Evolutionary conservation across 2,113 vertebrate genomes (phyloP), one percentile per base, ranked within the genome.

Genomic region (Oriolus oriolus): DNA sequence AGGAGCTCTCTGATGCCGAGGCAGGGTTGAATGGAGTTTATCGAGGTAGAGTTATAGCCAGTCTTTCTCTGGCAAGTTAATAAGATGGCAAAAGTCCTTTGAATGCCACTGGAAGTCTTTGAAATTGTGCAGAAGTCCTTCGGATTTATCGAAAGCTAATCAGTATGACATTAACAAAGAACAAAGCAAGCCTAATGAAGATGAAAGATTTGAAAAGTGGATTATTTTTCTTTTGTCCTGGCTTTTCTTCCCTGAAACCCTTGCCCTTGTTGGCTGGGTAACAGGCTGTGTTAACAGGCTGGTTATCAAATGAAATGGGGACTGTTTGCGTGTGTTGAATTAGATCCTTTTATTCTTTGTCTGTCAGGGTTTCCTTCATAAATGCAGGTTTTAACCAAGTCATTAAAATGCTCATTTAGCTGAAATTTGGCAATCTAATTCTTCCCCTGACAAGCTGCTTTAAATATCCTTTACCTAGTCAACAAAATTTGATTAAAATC

Each of bases 111-210:
- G 56, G 39, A 49, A 84, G 82, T 60, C 82, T 94, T 93, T 95
- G 92, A 96, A 95, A 91, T 52, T 35, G 76, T 89, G 76, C 88
- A 82, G 24, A 95, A 97, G 54, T 92, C 63, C 54, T 94, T 94
- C 78, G 82, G 78, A 87, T 89, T 81, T 89, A 79, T 71, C 0
- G 17, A 84, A 96, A 90, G 83, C 82, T 93, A 94, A 95, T 96
- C 96, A 84, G 82, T 31, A 30, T 76, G 87, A 95, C 89, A 87
- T 95, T 89, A 95, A 31, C 54, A 80, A 87, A 87, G 79, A 94
- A 93, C 79, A 96, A 96, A 95, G 84, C 49, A 71, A 95, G 83
- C 66, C 71, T 93, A 92, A 94, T 95, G 91, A 97, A 92, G 80
- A 93, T 87, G 76, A 95, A 95, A 94, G 77, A 65, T 88, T 87